A percentile compares a stretch with the other conserved stretches of the same genome.
These are phyloP conservation scores for Hesperophylax magnus DNA, from an alignment of 1,140 invertebrate genomes.

Conservation along the genomic window DNA sequence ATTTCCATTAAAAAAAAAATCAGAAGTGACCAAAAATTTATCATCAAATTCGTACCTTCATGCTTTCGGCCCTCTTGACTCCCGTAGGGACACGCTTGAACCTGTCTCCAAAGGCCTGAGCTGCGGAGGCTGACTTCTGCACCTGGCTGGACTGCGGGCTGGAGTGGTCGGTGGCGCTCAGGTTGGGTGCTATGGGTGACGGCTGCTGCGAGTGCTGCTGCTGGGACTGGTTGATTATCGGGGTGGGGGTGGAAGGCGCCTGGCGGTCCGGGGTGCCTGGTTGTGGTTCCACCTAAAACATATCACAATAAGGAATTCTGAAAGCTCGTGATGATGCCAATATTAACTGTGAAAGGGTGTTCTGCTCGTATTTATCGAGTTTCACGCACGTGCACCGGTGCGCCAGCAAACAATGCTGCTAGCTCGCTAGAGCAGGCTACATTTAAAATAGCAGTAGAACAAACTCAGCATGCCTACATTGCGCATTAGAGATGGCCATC, in stretches of 20 bases:
- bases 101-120: slow-evolving; percentile 82
- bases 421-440: too few species aligned
- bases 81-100: slow-evolving; percentile 73
- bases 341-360: too few species aligned
- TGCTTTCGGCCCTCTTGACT: slow-evolving; percentile 89
- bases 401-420: too few species aligned
- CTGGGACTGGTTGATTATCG: background rate
- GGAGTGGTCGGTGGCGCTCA: background rate
- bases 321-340: too few species aligned
- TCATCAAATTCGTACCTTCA: slow-evolving; percentile 77
- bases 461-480: too few species aligned
- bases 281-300: background rate
- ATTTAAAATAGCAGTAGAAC: too few species aligned
- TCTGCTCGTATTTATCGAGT: too few species aligned
- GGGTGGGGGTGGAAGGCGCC: background rate
- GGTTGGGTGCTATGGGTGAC: slow-evolving; percentile 7
- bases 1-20: too few species aligned
- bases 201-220: background rate
- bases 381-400: too few species aligned
- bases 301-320: too few species aligned
- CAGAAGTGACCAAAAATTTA: too few species aligned
- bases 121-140: slow-evolving; percentile 72
- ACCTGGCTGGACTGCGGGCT: slow-evolving; percentile 45
- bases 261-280: background rate
- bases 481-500: too few species aligned